A percentile compares a stretch with the other conserved stretches of the same genome.
These are phyloP conservation scores for Sebastes diploproa DNA, from an alignment of 2,797 vertebrate species.

Conservation along the genomic window DNA sequence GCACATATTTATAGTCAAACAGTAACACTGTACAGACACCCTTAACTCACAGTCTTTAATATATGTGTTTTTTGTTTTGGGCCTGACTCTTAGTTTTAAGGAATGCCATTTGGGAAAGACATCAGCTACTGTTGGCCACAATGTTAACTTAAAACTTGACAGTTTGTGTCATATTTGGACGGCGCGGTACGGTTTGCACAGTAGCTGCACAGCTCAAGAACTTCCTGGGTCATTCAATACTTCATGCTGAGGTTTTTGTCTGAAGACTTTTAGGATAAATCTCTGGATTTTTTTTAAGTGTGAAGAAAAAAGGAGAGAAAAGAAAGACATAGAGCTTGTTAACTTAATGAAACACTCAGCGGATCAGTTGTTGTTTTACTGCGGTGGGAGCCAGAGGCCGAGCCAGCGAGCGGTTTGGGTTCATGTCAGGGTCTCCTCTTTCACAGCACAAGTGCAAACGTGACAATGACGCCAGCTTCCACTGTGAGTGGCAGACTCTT, in stretches of 20 bases:
- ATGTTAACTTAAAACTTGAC: slow-evolving; percentile 36
- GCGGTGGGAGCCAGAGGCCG: slow-evolving; percentile 41
- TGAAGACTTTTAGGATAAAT: slow-evolving; percentile 3
- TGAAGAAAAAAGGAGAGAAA: not conserved
- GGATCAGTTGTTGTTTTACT: slow-evolving; percentile 67
- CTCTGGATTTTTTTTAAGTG: slow-evolving; percentile 10
- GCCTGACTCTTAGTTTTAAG: slow-evolving; percentile 18
- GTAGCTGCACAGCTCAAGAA: slow-evolving; percentile 15
- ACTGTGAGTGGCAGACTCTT: slow-evolving; percentile 25
- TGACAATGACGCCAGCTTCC: slow-evolving; percentile 68
- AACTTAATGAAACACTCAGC: slow-evolving; percentile 68
- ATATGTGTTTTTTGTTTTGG: slow-evolving; percentile 31
- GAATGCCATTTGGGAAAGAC: slow-evolving; percentile 28
- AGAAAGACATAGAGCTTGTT: slow-evolving; percentile 42
- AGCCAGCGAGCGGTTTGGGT: slow-evolving; percentile 58
- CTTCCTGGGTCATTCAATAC: slow-evolving; percentile 28
- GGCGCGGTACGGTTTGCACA: not conserved
- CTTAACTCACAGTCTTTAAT: not conserved
- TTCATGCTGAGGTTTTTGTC: slow-evolving; percentile 9
- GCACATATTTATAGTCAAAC: not conserved
- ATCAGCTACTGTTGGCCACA: slow-evolving; percentile 23
- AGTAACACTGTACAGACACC: not conserved
- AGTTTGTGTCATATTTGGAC: slow-evolving; percentile 41
- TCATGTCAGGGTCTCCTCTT: slow-evolving; percentile 59
- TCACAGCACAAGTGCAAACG: slow-evolving; percentile 61